Evolutionary conservation across 1,140 invertebrate genomes (phyloP).

Genomic region (Fragariocoptes setiger): DNA sequence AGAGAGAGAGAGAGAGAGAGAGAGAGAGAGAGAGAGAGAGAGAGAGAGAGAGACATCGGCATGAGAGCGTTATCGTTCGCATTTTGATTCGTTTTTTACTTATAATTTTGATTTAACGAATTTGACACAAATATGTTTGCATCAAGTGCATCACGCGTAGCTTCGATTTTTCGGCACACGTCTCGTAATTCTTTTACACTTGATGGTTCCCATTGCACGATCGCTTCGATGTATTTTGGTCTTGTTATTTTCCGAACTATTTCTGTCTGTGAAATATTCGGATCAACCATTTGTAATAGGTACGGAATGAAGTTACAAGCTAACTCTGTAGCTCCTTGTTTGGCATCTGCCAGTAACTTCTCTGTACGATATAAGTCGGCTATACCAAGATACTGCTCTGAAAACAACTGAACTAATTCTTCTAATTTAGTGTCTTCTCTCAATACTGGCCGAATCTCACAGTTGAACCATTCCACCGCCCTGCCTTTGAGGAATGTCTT

Average conservation of each 20-base stretch:
- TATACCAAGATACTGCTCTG: neutral
- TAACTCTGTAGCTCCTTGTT: neutral
- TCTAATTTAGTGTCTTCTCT: neutral
- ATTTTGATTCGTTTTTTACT: too few species aligned
- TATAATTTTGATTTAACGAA: too few species aligned
- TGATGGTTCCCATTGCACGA: neutral
- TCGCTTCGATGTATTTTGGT: neutral
- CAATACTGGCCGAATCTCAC: neutral
- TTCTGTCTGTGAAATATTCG: neutral
- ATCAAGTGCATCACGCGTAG: too few species aligned
- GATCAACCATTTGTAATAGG: neutral
- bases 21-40: too few species aligned
- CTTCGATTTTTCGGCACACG: neutral
- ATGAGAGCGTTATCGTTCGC: too few species aligned
- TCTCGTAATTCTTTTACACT: neutral
- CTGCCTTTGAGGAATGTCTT: neutral
- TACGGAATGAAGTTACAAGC: neutral
- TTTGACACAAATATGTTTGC: too few species aligned
- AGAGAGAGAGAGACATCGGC: too few species aligned
- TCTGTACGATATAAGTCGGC: neutral
- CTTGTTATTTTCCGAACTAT: neutral
- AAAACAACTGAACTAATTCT: neutral
- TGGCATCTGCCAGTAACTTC: too few species aligned
- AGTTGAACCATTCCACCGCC: neutral
- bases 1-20: too few species aligned